Percentiles rank a stretch among this genome's conserved stretches.
phyloP scores from a whole-genome alignment of 2,797 vertebrate genomes.

The Avahi laniger region DNA sequence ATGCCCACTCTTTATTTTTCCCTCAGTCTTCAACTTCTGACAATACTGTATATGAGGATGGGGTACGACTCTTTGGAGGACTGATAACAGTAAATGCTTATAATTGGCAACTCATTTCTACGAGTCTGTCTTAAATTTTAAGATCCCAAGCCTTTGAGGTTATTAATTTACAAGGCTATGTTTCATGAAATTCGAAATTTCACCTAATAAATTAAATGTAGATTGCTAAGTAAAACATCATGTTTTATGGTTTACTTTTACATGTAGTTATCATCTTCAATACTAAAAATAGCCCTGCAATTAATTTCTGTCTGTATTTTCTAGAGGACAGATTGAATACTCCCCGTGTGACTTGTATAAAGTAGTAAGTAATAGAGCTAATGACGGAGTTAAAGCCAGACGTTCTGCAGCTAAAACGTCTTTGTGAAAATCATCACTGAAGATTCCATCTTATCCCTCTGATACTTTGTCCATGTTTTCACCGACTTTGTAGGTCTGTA shows the following conservation, averaged over 20 bases:
- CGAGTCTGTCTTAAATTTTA: background rate
- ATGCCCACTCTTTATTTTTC: background rate
- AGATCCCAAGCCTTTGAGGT: background rate
- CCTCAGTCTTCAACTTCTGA: background rate
- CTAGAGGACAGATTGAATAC: background rate
- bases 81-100: background rate
- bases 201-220: background rate
- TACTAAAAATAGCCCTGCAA: background rate
- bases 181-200: constrained; percentile 16
- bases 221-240: background rate
- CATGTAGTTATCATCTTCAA: background rate
- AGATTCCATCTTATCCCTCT: background rate
- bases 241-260: background rate
- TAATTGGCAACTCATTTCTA: background rate
- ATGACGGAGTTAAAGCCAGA: background rate
- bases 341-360: background rate
- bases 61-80: background rate
- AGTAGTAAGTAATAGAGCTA: background rate
- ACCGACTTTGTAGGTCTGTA: background rate
- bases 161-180: background rate
- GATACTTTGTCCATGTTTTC: background rate
- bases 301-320: constrained; percentile 21
- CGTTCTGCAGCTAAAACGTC: background rate
- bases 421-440: background rate
- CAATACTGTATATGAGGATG: background rate